A percentile compares a stretch with the other conserved stretches of the same genome.
These are phyloP conservation scores for Lamproptera curius DNA, from an alignment of 2,888 invertebrate genomes.

Conservation along the genomic window DNA sequence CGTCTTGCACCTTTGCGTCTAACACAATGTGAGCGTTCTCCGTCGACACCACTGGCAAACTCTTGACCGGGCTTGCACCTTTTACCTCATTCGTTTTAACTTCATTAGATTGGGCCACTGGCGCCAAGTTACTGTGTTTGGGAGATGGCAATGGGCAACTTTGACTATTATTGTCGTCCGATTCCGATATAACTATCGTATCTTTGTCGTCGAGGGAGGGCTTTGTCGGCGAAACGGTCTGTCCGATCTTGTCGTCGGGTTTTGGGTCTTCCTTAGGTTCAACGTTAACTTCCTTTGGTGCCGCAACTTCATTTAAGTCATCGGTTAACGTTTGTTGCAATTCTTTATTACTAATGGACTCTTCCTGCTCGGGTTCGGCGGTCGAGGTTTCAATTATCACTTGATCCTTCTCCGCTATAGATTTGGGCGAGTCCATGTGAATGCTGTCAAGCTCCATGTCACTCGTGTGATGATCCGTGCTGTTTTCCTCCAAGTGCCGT, in stretches of 20 bases:
- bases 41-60: constrained; percentile 62
- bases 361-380: constrained; percentile 39
- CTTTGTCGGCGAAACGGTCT: constrained; percentile 50
- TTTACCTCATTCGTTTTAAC: constrained; percentile 58
- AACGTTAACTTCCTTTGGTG: constrained; percentile 19
- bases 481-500: constrained; percentile 55
- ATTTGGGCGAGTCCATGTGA: constrained; percentile 70
- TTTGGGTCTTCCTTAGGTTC: constrained; percentile 36
- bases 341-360: constrained; percentile 29
- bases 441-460: constrained; percentile 73
- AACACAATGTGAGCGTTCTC: constrained; percentile 67
- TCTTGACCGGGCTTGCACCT: constrained; percentile 61
- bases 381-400: constrained; percentile 50
- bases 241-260: constrained; percentile 46
- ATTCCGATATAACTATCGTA: constrained; percentile 69
- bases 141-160: constrained; percentile 71
- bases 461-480: constrained; percentile 70
- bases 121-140: constrained; percentile 48
- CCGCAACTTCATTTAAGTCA: constrained; percentile 23
- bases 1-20: constrained; percentile 57
- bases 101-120: constrained; percentile 45
- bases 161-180: constrained; percentile 71
- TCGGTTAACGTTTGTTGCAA: constrained; percentile 27
- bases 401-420: constrained; percentile 59
- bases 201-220: constrained; percentile 60